Base-by-base conservation (phyloP, 2,113 vertebrate species). In the Onychorhynchus coronatus region DNA sequence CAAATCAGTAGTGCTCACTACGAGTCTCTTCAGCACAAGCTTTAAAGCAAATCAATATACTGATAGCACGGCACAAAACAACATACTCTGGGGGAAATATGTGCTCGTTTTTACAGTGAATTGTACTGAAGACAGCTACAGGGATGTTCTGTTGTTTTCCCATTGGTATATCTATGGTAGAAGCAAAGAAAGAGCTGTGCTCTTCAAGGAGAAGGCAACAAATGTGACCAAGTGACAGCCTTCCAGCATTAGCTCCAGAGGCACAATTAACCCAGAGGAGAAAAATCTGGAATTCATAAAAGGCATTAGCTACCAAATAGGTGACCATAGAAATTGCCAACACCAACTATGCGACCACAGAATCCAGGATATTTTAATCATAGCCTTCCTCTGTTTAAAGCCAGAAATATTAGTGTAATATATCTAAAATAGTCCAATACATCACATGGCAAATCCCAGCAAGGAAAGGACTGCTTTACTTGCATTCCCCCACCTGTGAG, bases 261-360 rank as follows among this genome's bases (percentile, higher is more conserved):
- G 35, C 47, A 67, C 65, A 89, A 67, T 81, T 85, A 90, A 72
- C 87, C 70, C 84, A 47, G 33, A 93, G 75, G 55, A 95, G 52
- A 55, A 89, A 96, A 97, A 90, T 84, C 93, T 97, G 96, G 95
- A 95, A 87, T 71, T 82, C 72, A 95, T 93, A 89, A 95, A 86
- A 87, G 92, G 88, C 73, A 81, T 96, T 91, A 92, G 78, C 94
- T 96, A 96, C 92, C 88, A 96, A 97, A 87, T 93, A 95, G 83
- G 89, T 3, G 50, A 91, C 90, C 96, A 41, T 93, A 93, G 95
- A 88, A 96, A 91, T 74, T 94, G 96, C 93, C 95, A 96, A 92
- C 90, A 88, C 80, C 95, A 95, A 86, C 92, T 89, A 39, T 42
- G 80, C 5, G 14, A 82, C 80, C 94, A 52, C 88, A 83, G 85